Percentiles rank a stretch among this genome's conserved stretches.
Conservation (phyloP, 2,888 invertebrate species). For the Drosophila eohydei region DNA sequence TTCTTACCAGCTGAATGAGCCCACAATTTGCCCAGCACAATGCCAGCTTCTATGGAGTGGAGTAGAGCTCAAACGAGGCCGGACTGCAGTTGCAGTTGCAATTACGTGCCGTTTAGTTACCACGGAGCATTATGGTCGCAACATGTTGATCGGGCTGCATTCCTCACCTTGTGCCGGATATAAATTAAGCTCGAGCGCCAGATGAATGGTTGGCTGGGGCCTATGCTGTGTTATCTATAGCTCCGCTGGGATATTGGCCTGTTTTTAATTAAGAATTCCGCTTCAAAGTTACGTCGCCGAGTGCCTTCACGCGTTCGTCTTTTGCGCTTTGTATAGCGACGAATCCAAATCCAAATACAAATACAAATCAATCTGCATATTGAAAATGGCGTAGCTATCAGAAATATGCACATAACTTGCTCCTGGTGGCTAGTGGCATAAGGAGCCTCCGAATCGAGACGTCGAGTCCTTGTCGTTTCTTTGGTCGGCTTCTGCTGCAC, state of each 20-base stretch:
- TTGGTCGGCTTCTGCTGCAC: slow-evolving; percentile 8
- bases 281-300: slow-evolving; percentile 28
- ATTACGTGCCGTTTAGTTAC: slow-evolving; percentile 65
- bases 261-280: slow-evolving; percentile 69
- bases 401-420: slow-evolving; percentile 70
- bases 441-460: slow-evolving; percentile 9
- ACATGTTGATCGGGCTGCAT: slow-evolving; percentile 52
- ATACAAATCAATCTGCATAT: slow-evolving; percentile 71
- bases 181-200: slow-evolving; percentile 34
- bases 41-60: not conserved
- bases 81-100: slow-evolving; percentile 49
- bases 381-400: slow-evolving; percentile 35
- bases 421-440: slow-evolving; percentile 15
- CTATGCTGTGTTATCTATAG: slow-evolving; percentile 43
- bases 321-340: slow-evolving; percentile 3
- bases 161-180: slow-evolving; percentile 21
- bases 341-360: slow-evolving; percentile 21
- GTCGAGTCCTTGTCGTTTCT: slow-evolving; percentile 44
- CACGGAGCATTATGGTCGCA: slow-evolving; percentile 57
- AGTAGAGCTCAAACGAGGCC: slow-evolving; percentile 39
- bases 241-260: slow-evolving; percentile 28
- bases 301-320: not conserved
- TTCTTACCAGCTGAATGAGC: not conserved
- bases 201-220: slow-evolving; percentile 10
- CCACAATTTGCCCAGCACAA: slow-evolving; percentile 1